A percentile compares a stretch with the other conserved stretches of the same genome.
Conservation (phyloP, 2,113 vertebrate species). For the Campylomormyrus tamandua region DNA sequence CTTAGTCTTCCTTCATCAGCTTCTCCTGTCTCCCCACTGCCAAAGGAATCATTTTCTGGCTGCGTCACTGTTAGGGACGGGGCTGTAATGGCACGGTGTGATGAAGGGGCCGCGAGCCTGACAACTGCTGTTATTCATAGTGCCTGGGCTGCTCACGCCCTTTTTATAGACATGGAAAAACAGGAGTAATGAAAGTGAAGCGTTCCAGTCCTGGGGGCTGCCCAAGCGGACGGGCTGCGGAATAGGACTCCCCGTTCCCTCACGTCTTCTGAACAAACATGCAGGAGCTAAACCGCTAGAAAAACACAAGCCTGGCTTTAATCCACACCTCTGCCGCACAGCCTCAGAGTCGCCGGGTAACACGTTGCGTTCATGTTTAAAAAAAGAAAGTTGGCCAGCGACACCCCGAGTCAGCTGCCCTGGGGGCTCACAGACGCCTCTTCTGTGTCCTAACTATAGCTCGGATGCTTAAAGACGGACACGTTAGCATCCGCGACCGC, state of each 20-base stretch:
- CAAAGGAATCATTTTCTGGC: not conserved
- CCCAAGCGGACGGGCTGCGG: not conserved
- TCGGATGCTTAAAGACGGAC: not conserved
- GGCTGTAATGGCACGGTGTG: not conserved
- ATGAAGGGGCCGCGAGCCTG: not conserved
- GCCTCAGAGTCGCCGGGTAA: not conserved
- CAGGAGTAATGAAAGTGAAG: constrained; percentile 19
- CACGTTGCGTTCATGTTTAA: not conserved
- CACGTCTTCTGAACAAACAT: not conserved
- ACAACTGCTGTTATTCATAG: constrained; percentile 12
- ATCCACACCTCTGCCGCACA: not conserved
- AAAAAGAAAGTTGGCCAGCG: not conserved
- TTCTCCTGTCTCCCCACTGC: not conserved
- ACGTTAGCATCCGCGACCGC: not conserved
- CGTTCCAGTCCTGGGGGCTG: not conserved
- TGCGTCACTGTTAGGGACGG: not conserved
- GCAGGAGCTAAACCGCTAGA: not conserved
- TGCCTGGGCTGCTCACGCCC: not conserved
- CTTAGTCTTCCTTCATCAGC: not conserved
- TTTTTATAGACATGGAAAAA: constrained; percentile 22
- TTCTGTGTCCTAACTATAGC: not conserved
- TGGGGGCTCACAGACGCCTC: not conserved
- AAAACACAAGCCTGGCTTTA: not conserved
- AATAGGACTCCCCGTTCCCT: not conserved
- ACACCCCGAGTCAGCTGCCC: not conserved